phyloP scores from a whole-genome alignment of 2,797 vertebrate genomes.

The Myotis daubentonii region DNA sequence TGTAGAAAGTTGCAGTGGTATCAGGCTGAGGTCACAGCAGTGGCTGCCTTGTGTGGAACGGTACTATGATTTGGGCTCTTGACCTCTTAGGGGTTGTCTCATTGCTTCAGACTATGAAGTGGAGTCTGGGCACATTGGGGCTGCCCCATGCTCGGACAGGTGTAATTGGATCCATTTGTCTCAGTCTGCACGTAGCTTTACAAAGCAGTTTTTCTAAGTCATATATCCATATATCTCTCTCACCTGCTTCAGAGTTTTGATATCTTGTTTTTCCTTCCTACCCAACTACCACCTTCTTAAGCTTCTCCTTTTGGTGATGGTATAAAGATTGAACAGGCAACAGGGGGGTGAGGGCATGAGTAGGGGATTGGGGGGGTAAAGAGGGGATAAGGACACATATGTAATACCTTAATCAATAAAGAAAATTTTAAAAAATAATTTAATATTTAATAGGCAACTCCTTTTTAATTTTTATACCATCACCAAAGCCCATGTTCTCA shows the following conservation, averaged over 20 bases:
- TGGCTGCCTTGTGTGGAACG: neutral
- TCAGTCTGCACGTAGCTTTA: neutral
- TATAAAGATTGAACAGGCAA: neutral
- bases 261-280: neutral
- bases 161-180: neutral
- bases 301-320: too few relatives aligned
- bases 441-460: neutral
- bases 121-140: too few relatives aligned
- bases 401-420: too few relatives aligned
- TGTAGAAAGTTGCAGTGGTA: rapidly evolving
- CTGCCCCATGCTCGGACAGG: rapidly evolving
- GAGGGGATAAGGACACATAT: too few relatives aligned
- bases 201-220: neutral
- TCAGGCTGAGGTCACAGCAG: neutral
- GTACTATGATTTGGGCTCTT: neutral
- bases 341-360: too few relatives aligned
- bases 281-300: neutral
- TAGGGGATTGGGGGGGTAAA: too few relatives aligned
- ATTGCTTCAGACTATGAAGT: neutral
- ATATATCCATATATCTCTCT: too few relatives aligned
- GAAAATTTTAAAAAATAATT: too few relatives aligned
- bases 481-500: neutral
- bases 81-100: neutral
- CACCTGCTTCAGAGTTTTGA: neutral
- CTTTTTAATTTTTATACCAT: neutral